Evolutionary conservation across 2,888 invertebrate genomes (phyloP).

Genomic region (Coelopa pilipes): DNA sequence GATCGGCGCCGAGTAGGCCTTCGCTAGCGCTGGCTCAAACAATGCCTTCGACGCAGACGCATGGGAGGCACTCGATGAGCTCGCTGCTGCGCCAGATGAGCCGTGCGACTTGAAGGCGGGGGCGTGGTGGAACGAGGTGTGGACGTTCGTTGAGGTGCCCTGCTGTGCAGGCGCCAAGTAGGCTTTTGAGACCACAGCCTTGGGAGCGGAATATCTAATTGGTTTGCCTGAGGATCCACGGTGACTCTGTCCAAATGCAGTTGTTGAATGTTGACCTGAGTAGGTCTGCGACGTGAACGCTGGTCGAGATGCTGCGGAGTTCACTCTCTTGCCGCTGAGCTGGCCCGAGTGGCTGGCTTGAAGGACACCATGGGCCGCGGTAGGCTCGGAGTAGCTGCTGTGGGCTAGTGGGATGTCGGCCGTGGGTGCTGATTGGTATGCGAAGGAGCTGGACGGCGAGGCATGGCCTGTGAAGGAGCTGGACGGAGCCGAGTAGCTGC

Average conservation of each 20-base stretch:
- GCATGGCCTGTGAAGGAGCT: background rate
- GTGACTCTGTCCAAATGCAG: background rate
- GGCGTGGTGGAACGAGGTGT: constrained; percentile 4
- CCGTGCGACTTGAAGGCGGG: background rate
- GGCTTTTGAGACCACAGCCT: background rate
- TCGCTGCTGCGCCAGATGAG: too few relatives aligned
- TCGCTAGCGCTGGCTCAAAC: too few relatives aligned
- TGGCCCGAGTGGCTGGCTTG: background rate
- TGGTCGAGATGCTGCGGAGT: constrained; percentile 17
- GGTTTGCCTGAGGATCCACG: too few relatives aligned
- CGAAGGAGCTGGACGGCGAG: background rate
- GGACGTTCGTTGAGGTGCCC: constrained; percentile 16
- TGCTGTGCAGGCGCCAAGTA: constrained; percentile 39
- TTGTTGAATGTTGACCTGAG: constrained; percentile 35
- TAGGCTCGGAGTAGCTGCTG: too few relatives aligned
- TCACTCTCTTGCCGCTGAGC: background rate
- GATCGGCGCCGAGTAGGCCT: too few relatives aligned
- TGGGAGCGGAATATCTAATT: too few relatives aligned
- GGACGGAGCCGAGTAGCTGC: constrained; percentile 46
- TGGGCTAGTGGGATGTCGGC: background rate
- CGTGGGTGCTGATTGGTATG: background rate
- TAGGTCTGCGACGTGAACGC: constrained; percentile 9
- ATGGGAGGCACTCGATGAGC: too few relatives aligned
- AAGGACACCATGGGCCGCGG: background rate
- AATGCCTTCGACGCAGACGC: too few relatives aligned